A percentile compares a stretch with the other conserved stretches of the same genome.
Evolutionary conservation across 2,888 invertebrate species (phyloP).

Genomic region (Cepaea hortensis): DNA sequence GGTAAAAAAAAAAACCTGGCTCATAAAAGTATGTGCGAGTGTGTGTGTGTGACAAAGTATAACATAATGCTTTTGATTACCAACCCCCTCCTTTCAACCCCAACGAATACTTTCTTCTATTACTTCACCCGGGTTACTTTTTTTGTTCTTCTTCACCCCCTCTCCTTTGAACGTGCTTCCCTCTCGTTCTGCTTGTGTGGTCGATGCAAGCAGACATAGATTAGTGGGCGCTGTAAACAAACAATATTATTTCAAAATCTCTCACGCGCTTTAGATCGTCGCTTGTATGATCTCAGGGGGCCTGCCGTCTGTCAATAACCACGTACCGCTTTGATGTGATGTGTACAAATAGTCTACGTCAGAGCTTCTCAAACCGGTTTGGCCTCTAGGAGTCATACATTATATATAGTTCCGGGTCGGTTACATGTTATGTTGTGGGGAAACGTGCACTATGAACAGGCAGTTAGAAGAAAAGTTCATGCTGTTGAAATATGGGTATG

Average conservation of each 20-base stretch:
- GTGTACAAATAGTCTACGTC: conserved; percentile 28
- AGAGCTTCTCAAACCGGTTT: neutral
- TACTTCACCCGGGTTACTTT: neutral
- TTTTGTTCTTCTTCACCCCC: neutral
- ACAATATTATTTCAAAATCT: conserved; percentile 35
- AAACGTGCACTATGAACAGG: too few relatives aligned
- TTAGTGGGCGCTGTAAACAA: conserved; percentile 24
- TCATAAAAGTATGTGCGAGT: too few relatives aligned
- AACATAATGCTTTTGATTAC: neutral
- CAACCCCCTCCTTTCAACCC: neutral
- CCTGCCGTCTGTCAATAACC: conserved; percentile 31
- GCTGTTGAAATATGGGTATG: too few relatives aligned
- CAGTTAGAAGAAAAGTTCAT: too few relatives aligned
- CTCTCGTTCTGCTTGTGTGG: conserved; percentile 26
- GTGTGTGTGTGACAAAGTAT: neutral
- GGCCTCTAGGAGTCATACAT: neutral
- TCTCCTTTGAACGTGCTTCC: neutral
- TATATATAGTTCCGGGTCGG: neutral
- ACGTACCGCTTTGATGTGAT: conserved; percentile 32
- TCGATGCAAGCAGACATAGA: conserved; percentile 25
- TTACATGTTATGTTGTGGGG: too few relatives aligned
- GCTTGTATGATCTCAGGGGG: neutral
- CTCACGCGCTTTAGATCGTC: conserved; percentile 16
- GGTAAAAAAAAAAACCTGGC: too few relatives aligned
- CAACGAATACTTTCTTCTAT: neutral